A percentile compares a stretch with the other conserved stretches of the same genome.
Conservation (phyloP, 92 coral and sea anemone genomes). For the Actinostola sp. region DNA sequence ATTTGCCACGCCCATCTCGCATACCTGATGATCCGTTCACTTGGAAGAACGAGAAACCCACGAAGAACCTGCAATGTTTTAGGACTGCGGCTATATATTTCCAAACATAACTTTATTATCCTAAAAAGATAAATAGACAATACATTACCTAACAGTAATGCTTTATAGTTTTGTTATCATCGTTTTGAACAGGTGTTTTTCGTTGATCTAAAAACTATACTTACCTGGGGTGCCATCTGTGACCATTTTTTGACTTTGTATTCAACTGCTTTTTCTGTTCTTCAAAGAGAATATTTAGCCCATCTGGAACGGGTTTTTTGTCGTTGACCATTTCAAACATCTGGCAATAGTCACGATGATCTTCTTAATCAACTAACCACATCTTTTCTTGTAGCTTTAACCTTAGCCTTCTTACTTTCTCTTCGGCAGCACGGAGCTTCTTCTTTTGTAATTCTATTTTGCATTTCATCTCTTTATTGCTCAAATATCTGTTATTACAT, state of each 20-base stretch:
- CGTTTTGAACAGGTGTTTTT: too few relatives aligned
- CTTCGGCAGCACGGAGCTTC: background rate
- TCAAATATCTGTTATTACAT: background rate
- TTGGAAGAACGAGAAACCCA: background rate
- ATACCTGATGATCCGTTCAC: background rate
- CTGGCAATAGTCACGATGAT: conserved; percentile 24
- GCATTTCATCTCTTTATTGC: background rate
- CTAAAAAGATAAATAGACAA: background rate
- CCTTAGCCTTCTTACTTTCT: background rate
- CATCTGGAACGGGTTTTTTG: background rate
- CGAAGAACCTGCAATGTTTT: background rate
- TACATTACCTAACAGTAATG: too few relatives aligned
- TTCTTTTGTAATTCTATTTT: background rate
- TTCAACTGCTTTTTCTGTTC: background rate
- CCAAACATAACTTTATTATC: background rate
- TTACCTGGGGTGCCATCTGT: conserved; percentile 23
- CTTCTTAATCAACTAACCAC: conserved; percentile 28
- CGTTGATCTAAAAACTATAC: background rate
- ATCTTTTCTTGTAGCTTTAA: conserved; percentile 14
- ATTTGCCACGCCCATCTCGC: too few relatives aligned
- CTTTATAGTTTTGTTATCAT: too few relatives aligned
- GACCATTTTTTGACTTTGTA: background rate
- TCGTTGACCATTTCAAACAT: conserved; percentile 16
- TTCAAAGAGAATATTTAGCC: background rate
- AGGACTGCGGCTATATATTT: background rate